Conservation (phyloP, 2,113 vertebrate genomes). For the Hypomesus transpacificus region DNA sequence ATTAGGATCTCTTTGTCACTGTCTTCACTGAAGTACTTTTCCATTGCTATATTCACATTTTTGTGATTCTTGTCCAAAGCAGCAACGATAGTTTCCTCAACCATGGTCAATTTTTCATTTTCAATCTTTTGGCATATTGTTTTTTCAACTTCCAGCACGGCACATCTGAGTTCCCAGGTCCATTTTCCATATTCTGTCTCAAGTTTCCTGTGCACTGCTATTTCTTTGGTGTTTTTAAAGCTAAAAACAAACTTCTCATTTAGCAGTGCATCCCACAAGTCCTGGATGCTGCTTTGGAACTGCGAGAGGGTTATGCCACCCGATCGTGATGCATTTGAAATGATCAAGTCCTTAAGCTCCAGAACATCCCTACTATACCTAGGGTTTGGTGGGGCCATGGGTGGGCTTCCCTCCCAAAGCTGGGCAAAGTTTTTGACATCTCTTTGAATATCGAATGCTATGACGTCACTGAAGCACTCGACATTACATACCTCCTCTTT, state of each 20-base stretch:
- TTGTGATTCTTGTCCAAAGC: conserved; percentile 13
- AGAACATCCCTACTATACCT: conserved; percentile 40
- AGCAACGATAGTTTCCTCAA: conserved; percentile 19
- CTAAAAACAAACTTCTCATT: conserved; percentile 58
- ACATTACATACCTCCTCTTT: conserved; percentile 53
- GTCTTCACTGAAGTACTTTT: conserved; percentile 43
- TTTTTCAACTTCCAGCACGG: conserved; percentile 53
- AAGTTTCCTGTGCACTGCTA: conserved; percentile 53
- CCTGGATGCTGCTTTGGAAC: conserved; percentile 55
- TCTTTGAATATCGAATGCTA: conserved; percentile 41
- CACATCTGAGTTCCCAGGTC: conserved; percentile 36
- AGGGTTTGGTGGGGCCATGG: conserved; percentile 49
- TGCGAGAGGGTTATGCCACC: conserved; percentile 39
- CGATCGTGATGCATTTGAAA: conserved; percentile 14
- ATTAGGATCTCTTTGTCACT: conserved; percentile 53
- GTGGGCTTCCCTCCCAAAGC: conserved; percentile 47
- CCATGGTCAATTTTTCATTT: conserved; percentile 26
- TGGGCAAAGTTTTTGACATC: conserved; percentile 47
- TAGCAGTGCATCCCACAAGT: conserved; percentile 50
- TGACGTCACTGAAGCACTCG: conserved; percentile 55
- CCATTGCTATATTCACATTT: conserved; percentile 38
- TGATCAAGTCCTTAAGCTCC: conserved; percentile 29
- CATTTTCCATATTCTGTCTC: conserved; percentile 36
- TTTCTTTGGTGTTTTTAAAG: conserved; percentile 65
- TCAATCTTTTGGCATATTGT: conserved; percentile 48